Evolutionary conservation across 2,797 vertebrate species (phyloP), one percentile per base, ranked within the genome.

Genomic region (Avahi laniger): DNA sequence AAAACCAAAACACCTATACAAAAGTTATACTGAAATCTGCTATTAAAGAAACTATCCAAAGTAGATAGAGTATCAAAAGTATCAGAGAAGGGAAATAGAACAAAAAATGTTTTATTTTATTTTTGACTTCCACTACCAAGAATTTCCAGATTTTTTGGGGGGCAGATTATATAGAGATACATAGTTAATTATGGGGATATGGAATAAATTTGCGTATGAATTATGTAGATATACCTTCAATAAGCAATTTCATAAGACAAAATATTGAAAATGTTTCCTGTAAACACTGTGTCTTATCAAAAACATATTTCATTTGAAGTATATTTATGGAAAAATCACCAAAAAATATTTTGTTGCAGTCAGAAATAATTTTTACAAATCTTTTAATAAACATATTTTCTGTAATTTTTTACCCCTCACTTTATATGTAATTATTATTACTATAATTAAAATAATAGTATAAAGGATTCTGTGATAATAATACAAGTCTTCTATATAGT

Each of bases 71-170:
- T 82, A 65, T 70, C 13, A 92, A 94, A 87, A 78, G 70, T 57
- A 67, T 22, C 5, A 94, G 18, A 52, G 30, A 91, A 50, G 14
- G 24, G 52, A 73, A 84, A 67, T 46, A 13, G 5, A 12, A 90
- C 20, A 52, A 52, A 83, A 85, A 13, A 6, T 26, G 18, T 9
- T 80, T 91, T 76, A 28, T 79, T 91, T 67, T 88, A 72, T 93
- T 91, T 96, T 94, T 65, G 83, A 70, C 54, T 95, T 76, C 15
- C 3, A 75, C 26, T 73, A 59, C 33, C 15, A 93, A 90, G 17
- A 59, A 67, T 93, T 85, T 91, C 12, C 18, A 93, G 43, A 61
- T 10, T 1, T 82, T 91, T 83, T 5, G 4, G 30, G 11, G 8
- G 12, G 8, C 30, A n/a, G 30, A 91, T 0, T 91, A 28, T 57